phyloP scores from a whole-genome alignment of 2,888 invertebrate species.

The Drosophila algonquin region DNA sequence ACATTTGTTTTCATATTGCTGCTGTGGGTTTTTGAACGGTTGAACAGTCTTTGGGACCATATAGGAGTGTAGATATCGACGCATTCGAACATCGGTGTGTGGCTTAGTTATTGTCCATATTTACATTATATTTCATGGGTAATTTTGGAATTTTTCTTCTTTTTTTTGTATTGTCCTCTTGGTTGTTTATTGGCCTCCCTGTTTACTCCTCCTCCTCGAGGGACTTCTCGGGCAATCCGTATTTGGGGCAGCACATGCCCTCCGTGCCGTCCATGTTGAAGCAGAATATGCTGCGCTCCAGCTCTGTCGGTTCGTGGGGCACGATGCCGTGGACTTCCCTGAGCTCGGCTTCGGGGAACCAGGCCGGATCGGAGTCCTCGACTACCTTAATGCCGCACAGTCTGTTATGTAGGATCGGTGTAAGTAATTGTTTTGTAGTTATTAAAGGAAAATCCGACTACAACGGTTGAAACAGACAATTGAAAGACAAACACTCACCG shows the following conservation, averaged over 20 bases:
- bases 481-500: conserved; percentile 85
- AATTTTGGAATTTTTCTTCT: conserved; percentile 11
- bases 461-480: too few species aligned
- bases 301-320: conserved; percentile 90
- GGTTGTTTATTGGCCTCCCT: too few species aligned
- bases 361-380: conserved; percentile 94
- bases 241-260: conserved; percentile 91
- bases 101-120: conserved; percentile 64
- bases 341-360: conserved; percentile 95
- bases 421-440: not conserved
- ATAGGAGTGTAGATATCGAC: conserved; percentile 40
- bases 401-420: conserved; percentile 85
- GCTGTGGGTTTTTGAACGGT: conserved; percentile 25
- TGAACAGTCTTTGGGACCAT: conserved; percentile 70
- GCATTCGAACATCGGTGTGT: conserved; percentile 42
- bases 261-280: conserved; percentile 93
- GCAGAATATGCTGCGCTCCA: conserved; percentile 92
- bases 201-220: conserved; percentile 83
- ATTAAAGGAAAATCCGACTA: too few species aligned
- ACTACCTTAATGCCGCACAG: conserved; percentile 91
- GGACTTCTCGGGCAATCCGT: conserved; percentile 83
- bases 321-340: conserved; percentile 95
- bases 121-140: conserved; percentile 56
- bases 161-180: conserved; percentile 38
- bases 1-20: conserved; percentile 5